phyloP scores from a whole-genome alignment of 53 echinoderm and acorn worm genomes.

The Patiria pectinifera region DNA sequence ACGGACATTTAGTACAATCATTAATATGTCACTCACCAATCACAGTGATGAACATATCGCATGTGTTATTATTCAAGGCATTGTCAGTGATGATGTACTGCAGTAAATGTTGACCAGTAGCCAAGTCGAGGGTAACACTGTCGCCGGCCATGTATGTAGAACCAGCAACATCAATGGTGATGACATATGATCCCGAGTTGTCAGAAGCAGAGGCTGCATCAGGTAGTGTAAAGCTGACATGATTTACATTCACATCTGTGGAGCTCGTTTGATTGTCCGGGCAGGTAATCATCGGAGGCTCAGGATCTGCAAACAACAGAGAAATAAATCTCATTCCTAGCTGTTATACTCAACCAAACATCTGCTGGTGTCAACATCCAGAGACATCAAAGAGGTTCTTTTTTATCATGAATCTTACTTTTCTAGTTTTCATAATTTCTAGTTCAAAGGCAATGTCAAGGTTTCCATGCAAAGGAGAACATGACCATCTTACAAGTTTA shows the following conservation, averaged over 20 bases:
- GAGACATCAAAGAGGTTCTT: no score
- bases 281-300: conserved; percentile 18
- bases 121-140: background rate
- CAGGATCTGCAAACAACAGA: conserved; percentile 27
- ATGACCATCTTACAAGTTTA: no score
- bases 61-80: background rate
- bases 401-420: no score
- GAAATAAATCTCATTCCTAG: background rate
- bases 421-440: no score
- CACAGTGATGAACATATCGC: background rate
- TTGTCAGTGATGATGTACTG: background rate
- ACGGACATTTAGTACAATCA: background rate
- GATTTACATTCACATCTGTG: background rate
- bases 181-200: background rate
- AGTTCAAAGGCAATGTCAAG: no score
- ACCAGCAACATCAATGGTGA: conserved; percentile 6
- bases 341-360: no score
- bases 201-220: background rate
- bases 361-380: no score
- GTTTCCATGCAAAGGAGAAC: no score
- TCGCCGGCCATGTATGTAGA: background rate
- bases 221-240: background rate
- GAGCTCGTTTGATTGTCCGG: background rate
- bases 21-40: background rate
- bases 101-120: background rate